Conservation (phyloP, 2,888 invertebrate species). For the Campaea margaritaria region DNA sequence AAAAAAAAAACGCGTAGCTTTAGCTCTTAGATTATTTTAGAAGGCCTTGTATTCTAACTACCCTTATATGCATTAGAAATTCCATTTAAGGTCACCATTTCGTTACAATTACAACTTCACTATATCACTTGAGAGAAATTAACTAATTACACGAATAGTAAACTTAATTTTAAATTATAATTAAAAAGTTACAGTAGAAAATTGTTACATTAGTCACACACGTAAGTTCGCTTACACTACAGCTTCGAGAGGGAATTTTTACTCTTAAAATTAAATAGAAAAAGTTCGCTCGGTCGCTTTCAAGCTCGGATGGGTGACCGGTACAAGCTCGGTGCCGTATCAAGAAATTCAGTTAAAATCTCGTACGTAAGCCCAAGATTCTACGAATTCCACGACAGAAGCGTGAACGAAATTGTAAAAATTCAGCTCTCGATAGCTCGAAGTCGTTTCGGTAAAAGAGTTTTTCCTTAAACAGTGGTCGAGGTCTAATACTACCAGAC, state of each 20-base stretch:
- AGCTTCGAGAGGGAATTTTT: constrained; percentile 71
- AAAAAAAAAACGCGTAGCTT: constrained; percentile 67
- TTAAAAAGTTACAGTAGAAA: constrained; percentile 73
- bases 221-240: constrained; percentile 72
- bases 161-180: constrained; percentile 57
- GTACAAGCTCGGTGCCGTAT: constrained; percentile 21
- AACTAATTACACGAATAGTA: constrained; percentile 70
- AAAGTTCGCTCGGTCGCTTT: constrained; percentile 27
- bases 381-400: constrained; percentile 54
- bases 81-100: constrained; percentile 82
- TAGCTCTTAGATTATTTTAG: constrained; percentile 68
- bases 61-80: constrained; percentile 82
- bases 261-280: constrained; percentile 39
- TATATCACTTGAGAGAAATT: constrained; percentile 81
- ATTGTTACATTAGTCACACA: constrained; percentile 78
- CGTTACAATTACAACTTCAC: constrained; percentile 75
- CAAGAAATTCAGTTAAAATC: constrained; percentile 65
- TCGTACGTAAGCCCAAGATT: constrained; percentile 60
- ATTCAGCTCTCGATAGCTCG: constrained; percentile 68
- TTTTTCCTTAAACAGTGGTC: constrained; percentile 53
- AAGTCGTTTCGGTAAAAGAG: constrained; percentile 74
- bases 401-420: constrained; percentile 49
- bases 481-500: constrained; percentile 75
- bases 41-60: constrained; percentile 82
- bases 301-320: constrained; percentile 1